Percentiles rank a stretch among this genome's conserved stretches.
phyloP scores from a whole-genome alignment of 1,140 invertebrate genomes.

The Drosophila funebris region DNA sequence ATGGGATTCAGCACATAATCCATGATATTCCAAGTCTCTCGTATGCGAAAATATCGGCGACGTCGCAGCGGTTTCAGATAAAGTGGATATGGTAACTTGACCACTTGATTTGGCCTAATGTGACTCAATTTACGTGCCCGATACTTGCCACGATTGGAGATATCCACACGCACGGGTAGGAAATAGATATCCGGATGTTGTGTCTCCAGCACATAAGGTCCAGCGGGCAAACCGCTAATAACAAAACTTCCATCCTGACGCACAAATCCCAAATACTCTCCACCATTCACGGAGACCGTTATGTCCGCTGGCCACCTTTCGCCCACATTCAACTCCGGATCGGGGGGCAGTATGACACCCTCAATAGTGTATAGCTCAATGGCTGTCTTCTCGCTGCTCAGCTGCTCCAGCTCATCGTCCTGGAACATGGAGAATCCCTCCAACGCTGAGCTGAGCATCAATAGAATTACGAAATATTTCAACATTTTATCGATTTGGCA shows the following conservation, averaged over 20 bases:
- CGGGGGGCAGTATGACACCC: conserved; percentile 90
- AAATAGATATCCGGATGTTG: conserved; percentile 95
- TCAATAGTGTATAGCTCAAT: conserved; percentile 85
- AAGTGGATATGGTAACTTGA: conserved; percentile 95
- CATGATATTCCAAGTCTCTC: conserved; percentile 95
- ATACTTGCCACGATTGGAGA: conserved; percentile 97
- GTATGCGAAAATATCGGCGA: conserved; percentile 94
- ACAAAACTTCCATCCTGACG: conserved; percentile 95
- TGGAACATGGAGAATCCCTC: neutral
- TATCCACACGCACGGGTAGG: conserved; percentile 94
- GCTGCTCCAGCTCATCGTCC: neutral
- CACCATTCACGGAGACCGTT: conserved; percentile 92
- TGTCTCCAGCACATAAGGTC: conserved; percentile 97
- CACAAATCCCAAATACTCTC: conserved; percentile 93
- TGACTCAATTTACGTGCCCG: conserved; percentile 96
- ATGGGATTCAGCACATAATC: conserved; percentile 98
- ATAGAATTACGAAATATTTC: conserved; percentile 39
- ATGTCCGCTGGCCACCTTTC: conserved; percentile 89
- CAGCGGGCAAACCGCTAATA: conserved; percentile 94
- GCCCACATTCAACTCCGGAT: conserved; percentile 77
- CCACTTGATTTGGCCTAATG: conserved; percentile 92
- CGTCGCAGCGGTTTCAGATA: conserved; percentile 91
- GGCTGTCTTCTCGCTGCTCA: neutral
- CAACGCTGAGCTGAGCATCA: neutral
- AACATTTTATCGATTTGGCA: conserved; percentile 39